Conservation (phyloP, 1,140 invertebrate genomes). For the Vanessa tameamea region DNA sequence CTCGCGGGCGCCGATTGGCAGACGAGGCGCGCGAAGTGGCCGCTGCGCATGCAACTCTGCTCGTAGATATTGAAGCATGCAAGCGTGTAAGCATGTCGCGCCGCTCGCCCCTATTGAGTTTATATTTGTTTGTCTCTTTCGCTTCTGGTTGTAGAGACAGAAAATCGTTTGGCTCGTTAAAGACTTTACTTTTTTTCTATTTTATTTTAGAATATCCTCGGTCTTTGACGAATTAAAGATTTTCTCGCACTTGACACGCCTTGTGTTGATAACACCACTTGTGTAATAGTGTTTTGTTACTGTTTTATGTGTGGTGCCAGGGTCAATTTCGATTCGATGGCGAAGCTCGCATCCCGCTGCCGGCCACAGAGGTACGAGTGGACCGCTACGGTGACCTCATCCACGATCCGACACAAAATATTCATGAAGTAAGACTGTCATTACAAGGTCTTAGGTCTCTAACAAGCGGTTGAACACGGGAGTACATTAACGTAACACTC, state of each 20-base stretch:
- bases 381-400: slow-evolving; percentile 77
- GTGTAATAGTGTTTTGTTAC: slow-evolving; percentile 36
- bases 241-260: slow-evolving; percentile 29
- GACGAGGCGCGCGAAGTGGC: slow-evolving; percentile 74
- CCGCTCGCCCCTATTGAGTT: slow-evolving; percentile 57
- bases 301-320: slow-evolving; percentile 77
- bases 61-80: slow-evolving; percentile 81
- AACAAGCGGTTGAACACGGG: slow-evolving; percentile 30
- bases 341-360: slow-evolving; percentile 85
- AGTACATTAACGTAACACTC: slow-evolving; percentile 24
- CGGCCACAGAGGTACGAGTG: slow-evolving; percentile 83
- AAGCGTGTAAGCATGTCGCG: slow-evolving; percentile 81
- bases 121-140: slow-evolving; percentile 44
- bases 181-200: slow-evolving; percentile 1
- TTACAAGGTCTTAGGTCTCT: slow-evolving; percentile 13
- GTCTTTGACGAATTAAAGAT: slow-evolving; percentile 12
- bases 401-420: slow-evolving; percentile 72
- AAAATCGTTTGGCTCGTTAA: slow-evolving; percentile 16
- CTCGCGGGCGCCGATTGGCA: slow-evolving; percentile 65
- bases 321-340: slow-evolving; percentile 91
- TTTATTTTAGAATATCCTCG: not conserved
- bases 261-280: slow-evolving; percentile 42
- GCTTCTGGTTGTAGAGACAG: slow-evolving; percentile 40
- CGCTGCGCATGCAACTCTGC: slow-evolving; percentile 76
- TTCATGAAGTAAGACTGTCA: slow-evolving; percentile 70